phyloP scores from a whole-genome alignment of 2,888 invertebrate species.

The Scrobipalpa costella region DNA sequence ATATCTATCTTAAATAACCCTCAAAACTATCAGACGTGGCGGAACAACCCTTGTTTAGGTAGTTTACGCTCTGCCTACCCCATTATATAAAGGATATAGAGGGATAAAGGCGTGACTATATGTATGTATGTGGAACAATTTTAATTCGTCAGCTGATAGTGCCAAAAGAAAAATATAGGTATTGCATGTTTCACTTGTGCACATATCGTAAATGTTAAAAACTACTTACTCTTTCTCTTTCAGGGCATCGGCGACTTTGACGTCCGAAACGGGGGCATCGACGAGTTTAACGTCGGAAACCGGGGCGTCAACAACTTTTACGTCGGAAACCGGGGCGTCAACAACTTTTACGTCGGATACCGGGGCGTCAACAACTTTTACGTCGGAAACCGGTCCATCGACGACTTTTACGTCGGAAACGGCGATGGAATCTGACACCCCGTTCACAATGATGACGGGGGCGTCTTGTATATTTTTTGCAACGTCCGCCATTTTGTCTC shows the following conservation, averaged over 20 bases:
- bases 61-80: too few species aligned
- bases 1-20: too few species aligned
- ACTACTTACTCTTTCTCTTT: not conserved
- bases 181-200: too few species aligned
- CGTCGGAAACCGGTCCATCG: slow-evolving; percentile 20
- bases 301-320: slow-evolving; percentile 3
- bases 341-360: slow-evolving; percentile 2
- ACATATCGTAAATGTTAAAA: too few species aligned
- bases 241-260: slow-evolving; percentile 6
- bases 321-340: not conserved
- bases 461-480: not conserved
- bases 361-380: not conserved
- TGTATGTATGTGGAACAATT: too few species aligned
- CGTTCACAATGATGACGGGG: slow-evolving; percentile 15
- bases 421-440: slow-evolving; percentile 10
- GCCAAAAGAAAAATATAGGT: too few species aligned
- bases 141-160: too few species aligned
- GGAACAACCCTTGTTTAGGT: too few species aligned
- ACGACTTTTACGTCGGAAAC: slow-evolving; percentile 12
- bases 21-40: too few species aligned
- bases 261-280: not conserved
- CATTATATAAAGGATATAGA: too few species aligned
- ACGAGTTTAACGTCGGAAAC: not conserved
- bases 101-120: too few species aligned
- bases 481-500: slow-evolving; percentile 6